Base-by-base conservation (phyloP, 2,797 vertebrate species). In the Danio albolineatus region DNA sequence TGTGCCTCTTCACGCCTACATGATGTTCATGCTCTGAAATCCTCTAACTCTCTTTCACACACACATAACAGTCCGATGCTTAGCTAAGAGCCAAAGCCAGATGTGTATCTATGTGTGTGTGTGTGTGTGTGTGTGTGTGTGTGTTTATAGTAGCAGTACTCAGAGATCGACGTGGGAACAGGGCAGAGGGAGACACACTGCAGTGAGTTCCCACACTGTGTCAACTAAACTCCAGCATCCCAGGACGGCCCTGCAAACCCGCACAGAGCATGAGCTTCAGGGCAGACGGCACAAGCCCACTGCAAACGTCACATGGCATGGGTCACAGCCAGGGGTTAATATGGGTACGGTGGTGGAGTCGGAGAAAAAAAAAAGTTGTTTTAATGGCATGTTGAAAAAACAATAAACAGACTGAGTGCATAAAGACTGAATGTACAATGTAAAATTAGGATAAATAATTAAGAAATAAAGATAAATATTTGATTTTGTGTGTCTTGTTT, bases 181-280 rank as follows among this genome's bases (percentile, higher is more conserved):
- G 21, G 57, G 74, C 77, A 82, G 36, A 76, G 82, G 44, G 61
- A 65, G 83, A 82, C 43, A 56, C 70, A 38, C 51, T 84, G 76
- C 82, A 83, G 82, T 59, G 54, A 76, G 70, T 88, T 88, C 86
- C 85, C 86, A 88, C 84, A 88, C 78, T 76, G 54, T 77, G 71
- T 76, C 21, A 41, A 66, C 64, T 79, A 71, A 59, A 72, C 59
- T 80, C 66, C 60, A 46, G 78, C 61, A 67, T 57, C 17, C 73
- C 44, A n/a, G 36, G 73, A 46, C 13, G n/a, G 21, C 36, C 59
- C 17, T 61, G 44, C n/a, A 78, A 82, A 62, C 38, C 59, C 36
- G 13, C 61, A 71, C 38, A 69, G 28, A 12, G 5, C 54, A 59
- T 69, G 76, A 14, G 76, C 54, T 60, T 49, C 36, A 43, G 76